Evolutionary conservation across 1,140 invertebrate genomes (phyloP), one percentile per base, ranked within the genome.

Genomic region (Aricia agestis): DNA sequence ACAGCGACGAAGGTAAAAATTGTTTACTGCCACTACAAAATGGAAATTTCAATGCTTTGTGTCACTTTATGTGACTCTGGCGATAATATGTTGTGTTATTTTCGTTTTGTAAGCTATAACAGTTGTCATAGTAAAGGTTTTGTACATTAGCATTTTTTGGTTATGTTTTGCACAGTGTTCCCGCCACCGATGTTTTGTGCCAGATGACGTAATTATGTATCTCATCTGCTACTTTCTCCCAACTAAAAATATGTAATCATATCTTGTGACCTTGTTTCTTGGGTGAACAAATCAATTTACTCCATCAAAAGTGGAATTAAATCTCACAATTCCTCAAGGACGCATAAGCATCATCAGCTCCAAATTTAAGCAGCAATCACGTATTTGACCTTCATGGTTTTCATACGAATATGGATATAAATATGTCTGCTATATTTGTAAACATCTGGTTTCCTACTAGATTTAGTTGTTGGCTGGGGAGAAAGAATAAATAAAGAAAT

Each of bases 1-100:
- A 92, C 58, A 92, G 89, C 69, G 90, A 92, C 68, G 91, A 92
- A 89, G 89, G 89, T 91, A 83, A 68, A 79, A 75, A 81, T 87
- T 88, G 85, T 90, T 90, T 89, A 88, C 83, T 82, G 75, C 79
- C 68, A 61, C 61, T 42, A 71, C 74, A 74, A 80, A 78, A 76
- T 75, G 73, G 75, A 82, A 83, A 82, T 83, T 87, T 85, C 83
- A 76, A 80, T 81, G 74, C 85, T 73, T 19, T 25, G 18, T 25
- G 17, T 74, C 79, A 77, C 80, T 78, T 79, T 63, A 73, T 71
- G 71, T 78, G 75, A 71, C 69, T 79, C 67, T 57, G 58, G 72
- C 72, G 72, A 15, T 32, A 36, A 19, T 58, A 52, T 68, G 65
- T 71, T 71, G 78, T 15, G 45, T 13, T 52, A 4, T 19, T 19